Evolutionary conservation across 2,113 vertebrate species (phyloP).

Genomic region (Struthio camelus): DNA sequence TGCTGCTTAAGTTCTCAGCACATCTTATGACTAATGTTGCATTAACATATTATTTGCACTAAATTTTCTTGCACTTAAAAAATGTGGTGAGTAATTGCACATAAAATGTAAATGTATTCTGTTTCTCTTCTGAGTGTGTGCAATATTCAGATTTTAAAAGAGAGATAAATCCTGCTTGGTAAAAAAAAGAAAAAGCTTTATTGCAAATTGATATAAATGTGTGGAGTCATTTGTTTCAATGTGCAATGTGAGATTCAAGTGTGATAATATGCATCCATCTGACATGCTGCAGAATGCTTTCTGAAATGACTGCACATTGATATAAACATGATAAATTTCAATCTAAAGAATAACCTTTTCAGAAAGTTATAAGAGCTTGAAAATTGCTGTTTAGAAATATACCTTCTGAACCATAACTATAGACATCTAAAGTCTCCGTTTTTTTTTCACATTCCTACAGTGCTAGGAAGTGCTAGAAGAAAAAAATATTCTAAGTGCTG

Average conservation of each 20-base stretch:
- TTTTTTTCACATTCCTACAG: not conserved
- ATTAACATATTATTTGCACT: not conserved
- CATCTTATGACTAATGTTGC: not conserved
- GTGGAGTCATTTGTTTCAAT: not conserved
- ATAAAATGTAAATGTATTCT: not conserved
- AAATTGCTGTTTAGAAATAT: not conserved
- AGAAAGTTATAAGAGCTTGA: not conserved
- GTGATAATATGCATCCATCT: not conserved
- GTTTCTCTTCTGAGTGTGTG: not conserved
- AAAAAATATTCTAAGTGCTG: not conserved
- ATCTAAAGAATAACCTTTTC: not conserved
- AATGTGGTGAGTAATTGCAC: not conserved
- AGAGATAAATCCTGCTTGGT: not conserved
- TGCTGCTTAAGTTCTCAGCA: not conserved
- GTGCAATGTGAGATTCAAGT: not conserved
- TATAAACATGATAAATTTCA: slow-evolving; percentile 24
- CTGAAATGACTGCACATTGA: not conserved
- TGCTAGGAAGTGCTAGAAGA: not conserved
- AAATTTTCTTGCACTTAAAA: not conserved
- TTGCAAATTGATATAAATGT: slow-evolving; percentile 10
- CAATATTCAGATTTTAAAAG: not conserved
- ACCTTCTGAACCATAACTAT: not conserved
- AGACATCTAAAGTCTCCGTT: not conserved
- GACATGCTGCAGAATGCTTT: not conserved
- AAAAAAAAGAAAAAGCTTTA: not conserved